Percentiles rank a stretch among this genome's conserved stretches.
phyloP scores from a whole-genome alignment of 2,797 vertebrate genomes.

The Phataginus tricuspis region DNA sequence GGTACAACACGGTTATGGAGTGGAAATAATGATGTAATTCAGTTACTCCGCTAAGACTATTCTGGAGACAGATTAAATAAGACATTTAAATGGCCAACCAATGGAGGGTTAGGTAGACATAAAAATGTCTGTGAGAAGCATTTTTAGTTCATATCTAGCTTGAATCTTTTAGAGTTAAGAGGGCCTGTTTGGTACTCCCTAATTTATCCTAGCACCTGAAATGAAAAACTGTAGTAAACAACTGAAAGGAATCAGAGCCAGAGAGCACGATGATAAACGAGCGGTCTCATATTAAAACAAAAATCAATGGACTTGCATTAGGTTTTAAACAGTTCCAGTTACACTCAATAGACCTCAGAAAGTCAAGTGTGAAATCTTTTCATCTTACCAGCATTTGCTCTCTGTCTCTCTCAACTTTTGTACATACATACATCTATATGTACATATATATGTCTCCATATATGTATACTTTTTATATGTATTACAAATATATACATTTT shows the following conservation, averaged over 20 bases:
- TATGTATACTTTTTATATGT: background rate
- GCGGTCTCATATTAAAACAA: background rate
- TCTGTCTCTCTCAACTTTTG: background rate
- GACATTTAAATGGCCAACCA: background rate
- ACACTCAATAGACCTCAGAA: background rate
- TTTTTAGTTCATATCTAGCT: slow-evolving; percentile 2
- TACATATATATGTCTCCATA: background rate
- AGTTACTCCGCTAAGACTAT: background rate
- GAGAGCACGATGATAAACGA: background rate
- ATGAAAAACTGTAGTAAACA: background rate
- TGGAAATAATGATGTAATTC: background rate
- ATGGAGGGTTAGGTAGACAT: background rate
- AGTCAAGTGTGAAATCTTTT: background rate
- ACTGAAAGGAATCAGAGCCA: background rate
- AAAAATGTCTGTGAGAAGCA: background rate
- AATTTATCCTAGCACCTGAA: background rate
- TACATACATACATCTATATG: background rate
- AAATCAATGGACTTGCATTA: slow-evolving; percentile 13
- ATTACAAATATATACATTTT: background rate
- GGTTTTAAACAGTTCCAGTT: background rate
- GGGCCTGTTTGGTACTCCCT: background rate
- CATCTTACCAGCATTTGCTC: background rate
- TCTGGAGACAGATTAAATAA: background rate
- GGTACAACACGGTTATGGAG: background rate
- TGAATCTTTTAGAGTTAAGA: background rate